phyloP scores from a whole-genome alignment of 2,888 invertebrate species.

The Diarsia brunnea region DNA sequence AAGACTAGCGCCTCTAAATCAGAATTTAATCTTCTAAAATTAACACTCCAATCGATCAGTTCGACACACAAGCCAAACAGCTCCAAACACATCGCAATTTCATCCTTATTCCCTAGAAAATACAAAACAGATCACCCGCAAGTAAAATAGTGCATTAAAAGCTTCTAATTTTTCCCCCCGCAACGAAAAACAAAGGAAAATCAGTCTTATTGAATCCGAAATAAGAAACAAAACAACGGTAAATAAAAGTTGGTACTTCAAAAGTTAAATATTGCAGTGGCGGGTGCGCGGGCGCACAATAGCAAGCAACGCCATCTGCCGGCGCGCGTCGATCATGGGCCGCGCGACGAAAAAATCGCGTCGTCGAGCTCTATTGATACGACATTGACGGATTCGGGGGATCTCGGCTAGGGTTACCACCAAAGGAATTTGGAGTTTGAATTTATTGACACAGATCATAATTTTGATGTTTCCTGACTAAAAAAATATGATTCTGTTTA shows the following conservation, averaged over 20 bases:
- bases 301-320: slow-evolving; percentile 73
- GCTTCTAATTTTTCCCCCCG: slow-evolving; percentile 17
- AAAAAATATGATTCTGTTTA: too few relatives aligned
- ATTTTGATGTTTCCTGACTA: too few relatives aligned
- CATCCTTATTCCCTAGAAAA: not conserved
- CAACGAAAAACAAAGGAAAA: slow-evolving; percentile 5
- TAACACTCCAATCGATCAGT: slow-evolving; percentile 63
- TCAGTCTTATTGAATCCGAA: accelerated
- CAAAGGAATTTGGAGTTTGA: not conserved
- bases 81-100: slow-evolving; percentile 1
- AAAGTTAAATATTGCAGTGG: slow-evolving; percentile 65
- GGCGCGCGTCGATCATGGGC: slow-evolving; percentile 70
- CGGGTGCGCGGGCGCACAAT: slow-evolving; percentile 68
- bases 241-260: slow-evolving; percentile 34
- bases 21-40: slow-evolving; percentile 57
- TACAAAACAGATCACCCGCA: slow-evolving; percentile 38
- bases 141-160: slow-evolving; percentile 33
- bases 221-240: slow-evolving; percentile 42
- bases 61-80: slow-evolving; percentile 18
- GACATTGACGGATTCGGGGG: slow-evolving; percentile 88
- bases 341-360: slow-evolving; percentile 80
- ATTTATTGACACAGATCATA: not conserved
- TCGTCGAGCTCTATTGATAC: slow-evolving; percentile 85
- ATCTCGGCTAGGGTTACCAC: slow-evolving; percentile 74
- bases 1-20: slow-evolving; percentile 33